A percentile compares a stretch with the other conserved stretches of the same genome.
phyloP scores from a whole-genome alignment of 2,797 vertebrate species.

The Crypturellus tataupa region DNA sequence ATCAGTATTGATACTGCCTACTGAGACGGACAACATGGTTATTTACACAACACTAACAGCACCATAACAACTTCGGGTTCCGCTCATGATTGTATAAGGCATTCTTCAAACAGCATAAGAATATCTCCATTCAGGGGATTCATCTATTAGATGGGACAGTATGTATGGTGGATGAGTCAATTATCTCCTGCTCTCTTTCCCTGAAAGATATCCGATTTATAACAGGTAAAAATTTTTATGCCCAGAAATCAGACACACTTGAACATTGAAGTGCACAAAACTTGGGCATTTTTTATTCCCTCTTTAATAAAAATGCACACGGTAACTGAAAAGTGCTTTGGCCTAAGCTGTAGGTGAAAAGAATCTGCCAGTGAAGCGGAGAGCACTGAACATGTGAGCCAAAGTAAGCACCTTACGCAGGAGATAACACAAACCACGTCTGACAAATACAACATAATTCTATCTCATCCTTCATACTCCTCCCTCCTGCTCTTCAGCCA shows the following conservation, averaged over 20 bases:
- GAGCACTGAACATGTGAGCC: not conserved
- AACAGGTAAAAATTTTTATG: not conserved
- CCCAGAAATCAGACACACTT: not conserved
- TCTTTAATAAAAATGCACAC: not conserved
- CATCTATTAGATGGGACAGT: not conserved
- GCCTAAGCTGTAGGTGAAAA: not conserved
- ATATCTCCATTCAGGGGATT: not conserved
- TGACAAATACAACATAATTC: not conserved
- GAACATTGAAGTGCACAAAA: not conserved
- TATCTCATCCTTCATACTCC: not conserved
- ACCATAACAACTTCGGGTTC: not conserved
- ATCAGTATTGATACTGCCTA: not conserved
- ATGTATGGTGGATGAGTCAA: not conserved
- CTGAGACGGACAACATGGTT: not conserved
- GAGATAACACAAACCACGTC: conserved; percentile 24
- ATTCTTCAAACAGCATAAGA: not conserved
- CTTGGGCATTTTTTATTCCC: not conserved
- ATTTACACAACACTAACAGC: not conserved
- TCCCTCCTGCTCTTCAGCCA: not conserved
- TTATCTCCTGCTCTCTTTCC: not conserved
- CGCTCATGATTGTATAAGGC: not conserved
- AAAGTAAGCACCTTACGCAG: not conserved
- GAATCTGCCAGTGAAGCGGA: not conserved
- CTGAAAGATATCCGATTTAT: not conserved
- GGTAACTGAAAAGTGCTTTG: not conserved